Conservation (phyloP, 2,888 invertebrate genomes). For the Criorhina ranunculi region DNA sequence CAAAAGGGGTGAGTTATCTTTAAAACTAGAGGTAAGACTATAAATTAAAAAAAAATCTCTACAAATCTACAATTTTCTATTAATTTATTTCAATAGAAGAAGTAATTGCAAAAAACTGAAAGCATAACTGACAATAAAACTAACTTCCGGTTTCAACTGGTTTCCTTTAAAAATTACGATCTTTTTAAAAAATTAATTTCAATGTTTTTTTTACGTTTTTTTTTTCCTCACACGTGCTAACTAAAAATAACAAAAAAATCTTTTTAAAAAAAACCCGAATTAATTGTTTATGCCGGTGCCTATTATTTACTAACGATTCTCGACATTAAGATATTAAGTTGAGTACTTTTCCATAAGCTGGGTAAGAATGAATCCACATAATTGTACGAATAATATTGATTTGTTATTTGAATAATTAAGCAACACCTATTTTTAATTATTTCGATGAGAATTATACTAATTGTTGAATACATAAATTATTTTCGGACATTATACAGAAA, state of each 20-base stretch:
- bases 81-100: conserved; percentile 25
- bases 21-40: conserved; percentile 29
- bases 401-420: conserved; percentile 2
- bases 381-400: neutral
- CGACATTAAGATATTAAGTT: neutral
- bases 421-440: neutral
- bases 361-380: conserved; percentile 1
- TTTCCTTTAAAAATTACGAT: neutral
- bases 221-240: conserved; percentile 19
- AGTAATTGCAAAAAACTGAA: neutral
- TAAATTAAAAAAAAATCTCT: conserved; percentile 35
- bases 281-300: too few relatives aligned
- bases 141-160: neutral
- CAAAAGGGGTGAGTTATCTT: conserved; percentile 34
- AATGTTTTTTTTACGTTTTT: conserved; percentile 1
- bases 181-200: conserved; percentile 1
- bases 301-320: too few relatives aligned
- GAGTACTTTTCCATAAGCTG: conserved; percentile 3
- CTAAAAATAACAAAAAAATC: too few relatives aligned
- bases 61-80: conserved; percentile 23
- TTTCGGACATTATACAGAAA: too few relatives aligned
- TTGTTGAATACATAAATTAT: neutral
- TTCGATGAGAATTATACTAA: conserved; percentile 27
- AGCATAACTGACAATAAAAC: neutral
- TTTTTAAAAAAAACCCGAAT: too few relatives aligned